phyloP scores from a whole-genome alignment of 2,888 invertebrate genomes.

The Salpingus planirostris region DNA sequence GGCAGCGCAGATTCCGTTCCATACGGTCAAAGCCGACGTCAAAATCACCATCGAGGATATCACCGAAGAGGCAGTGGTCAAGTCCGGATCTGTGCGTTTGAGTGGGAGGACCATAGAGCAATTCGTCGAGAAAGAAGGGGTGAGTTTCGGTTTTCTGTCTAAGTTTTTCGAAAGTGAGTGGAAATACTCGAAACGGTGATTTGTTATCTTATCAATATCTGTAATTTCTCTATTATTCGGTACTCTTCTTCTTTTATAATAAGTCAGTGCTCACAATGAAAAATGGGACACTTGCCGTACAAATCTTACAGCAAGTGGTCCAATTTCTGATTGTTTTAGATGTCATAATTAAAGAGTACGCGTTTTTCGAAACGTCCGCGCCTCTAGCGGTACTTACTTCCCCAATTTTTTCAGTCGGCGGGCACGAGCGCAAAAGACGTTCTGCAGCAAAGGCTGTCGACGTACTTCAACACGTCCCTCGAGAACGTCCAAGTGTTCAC shows the following conservation, averaged over 20 bases:
- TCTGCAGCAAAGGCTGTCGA: constrained; percentile 50
- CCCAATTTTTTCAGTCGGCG: constrained; percentile 30
- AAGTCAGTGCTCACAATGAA: no score
- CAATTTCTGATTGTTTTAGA: no score
- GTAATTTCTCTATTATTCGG: no score
- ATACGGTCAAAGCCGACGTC: constrained; percentile 75
- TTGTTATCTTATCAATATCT: no score
- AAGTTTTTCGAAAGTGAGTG: background rate
- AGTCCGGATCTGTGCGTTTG: constrained; percentile 86
- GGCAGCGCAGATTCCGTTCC: constrained; percentile 47
- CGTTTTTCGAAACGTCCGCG: no score
- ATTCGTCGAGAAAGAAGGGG: constrained; percentile 58
- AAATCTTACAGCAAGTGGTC: no score
- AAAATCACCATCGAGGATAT: constrained; percentile 80
- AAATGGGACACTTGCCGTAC: no score
- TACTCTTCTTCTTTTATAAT: no score
- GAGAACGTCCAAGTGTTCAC: constrained; percentile 92
- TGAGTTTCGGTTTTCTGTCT: constrained; percentile 29
- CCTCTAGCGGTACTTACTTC: no score
- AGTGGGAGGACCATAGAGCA: constrained; percentile 74
- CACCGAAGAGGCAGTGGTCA: constrained; percentile 84
- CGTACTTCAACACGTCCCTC: constrained; percentile 65
- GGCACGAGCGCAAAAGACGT: constrained; percentile 61
- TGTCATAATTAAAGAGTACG: no score
- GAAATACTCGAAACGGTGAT: no score